phyloP scores from a whole-genome alignment of 1,140 invertebrate species.

The Drosophila virilis region DNA sequence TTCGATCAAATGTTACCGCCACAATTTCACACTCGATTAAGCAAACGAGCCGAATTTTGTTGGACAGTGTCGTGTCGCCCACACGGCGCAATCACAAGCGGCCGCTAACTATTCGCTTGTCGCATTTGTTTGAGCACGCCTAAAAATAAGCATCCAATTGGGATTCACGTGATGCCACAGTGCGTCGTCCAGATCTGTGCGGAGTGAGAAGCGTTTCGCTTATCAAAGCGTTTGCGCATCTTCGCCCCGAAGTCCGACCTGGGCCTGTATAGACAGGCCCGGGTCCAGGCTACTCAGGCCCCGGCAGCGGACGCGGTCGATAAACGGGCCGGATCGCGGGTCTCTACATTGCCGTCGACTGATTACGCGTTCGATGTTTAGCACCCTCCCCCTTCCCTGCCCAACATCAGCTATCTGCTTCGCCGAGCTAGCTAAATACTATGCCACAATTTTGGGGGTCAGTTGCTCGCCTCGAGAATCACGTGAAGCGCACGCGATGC shows the following conservation, averaged over 20 bases:
- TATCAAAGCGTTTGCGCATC: constrained; percentile 50
- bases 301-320: constrained; percentile 17
- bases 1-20: too few species aligned
- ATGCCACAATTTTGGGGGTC: neutral
- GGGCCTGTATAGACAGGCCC: constrained; percentile 27
- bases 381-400: neutral
- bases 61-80: constrained; percentile 5
- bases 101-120: constrained; percentile 7
- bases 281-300: constrained; percentile 45
- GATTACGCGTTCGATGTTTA: neutral
- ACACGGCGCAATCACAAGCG: constrained; percentile 27
- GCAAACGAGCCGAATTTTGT: constrained; percentile 1
- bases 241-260: neutral
- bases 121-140: constrained; percentile 5
- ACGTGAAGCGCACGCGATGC: constrained; percentile 59
- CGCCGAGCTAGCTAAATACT: too few species aligned
- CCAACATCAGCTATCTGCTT: neutral
- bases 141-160: constrained; percentile 44
- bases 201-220: constrained; percentile 5
- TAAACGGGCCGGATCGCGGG: neutral
- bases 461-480: constrained; percentile 13
- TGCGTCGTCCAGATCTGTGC: constrained; percentile 5
- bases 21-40: neutral
- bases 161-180: constrained; percentile 36
- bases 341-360: neutral